A percentile compares a stretch with the other conserved stretches of the same genome.
Conservation (phyloP, 2,797 vertebrate species). For the Ptychadena robeensis region DNA sequence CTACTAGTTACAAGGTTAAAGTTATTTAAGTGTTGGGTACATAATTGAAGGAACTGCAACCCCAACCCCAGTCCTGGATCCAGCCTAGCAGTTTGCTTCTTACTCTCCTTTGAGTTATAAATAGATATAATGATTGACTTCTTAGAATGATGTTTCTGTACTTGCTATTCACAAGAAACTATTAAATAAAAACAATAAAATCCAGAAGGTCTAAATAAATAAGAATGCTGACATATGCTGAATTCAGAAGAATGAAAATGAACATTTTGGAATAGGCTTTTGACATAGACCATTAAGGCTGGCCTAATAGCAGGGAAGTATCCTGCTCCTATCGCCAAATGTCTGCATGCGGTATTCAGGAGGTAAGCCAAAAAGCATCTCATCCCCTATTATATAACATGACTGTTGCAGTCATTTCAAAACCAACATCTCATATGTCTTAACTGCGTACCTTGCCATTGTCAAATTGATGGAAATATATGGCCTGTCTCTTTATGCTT, state of each 20-base stretch:
- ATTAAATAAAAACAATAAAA: neutral
- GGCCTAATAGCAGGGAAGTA: constrained; percentile 1
- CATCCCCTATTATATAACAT: constrained; percentile 20
- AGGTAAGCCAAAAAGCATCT: constrained; percentile 29
- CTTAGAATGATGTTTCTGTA: too few species aligned
- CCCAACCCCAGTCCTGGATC: too few species aligned
- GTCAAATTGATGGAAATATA: neutral
- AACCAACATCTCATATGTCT: neutral
- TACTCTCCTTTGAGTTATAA: too few species aligned
- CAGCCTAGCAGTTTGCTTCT: too few species aligned
- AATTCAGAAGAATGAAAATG: constrained; percentile 15
- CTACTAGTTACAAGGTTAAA: too few species aligned
- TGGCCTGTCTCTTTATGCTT: neutral
- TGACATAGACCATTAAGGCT: constrained; percentile 38
- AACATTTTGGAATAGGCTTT: constrained; percentile 12
- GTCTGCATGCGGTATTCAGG: constrained; percentile 12
- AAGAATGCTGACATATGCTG: neutral
- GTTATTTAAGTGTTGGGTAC: too few species aligned
- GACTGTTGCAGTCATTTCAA: neutral
- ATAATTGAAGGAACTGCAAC: too few species aligned
- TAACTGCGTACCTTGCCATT: neutral
- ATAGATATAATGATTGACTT: too few species aligned
- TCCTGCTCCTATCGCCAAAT: constrained; percentile 6
- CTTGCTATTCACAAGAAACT: too few species aligned
- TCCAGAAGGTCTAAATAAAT: neutral